Evolutionary conservation across 1,140 invertebrate species (phyloP).

Genomic region (Bombus vancouverensis): DNA sequence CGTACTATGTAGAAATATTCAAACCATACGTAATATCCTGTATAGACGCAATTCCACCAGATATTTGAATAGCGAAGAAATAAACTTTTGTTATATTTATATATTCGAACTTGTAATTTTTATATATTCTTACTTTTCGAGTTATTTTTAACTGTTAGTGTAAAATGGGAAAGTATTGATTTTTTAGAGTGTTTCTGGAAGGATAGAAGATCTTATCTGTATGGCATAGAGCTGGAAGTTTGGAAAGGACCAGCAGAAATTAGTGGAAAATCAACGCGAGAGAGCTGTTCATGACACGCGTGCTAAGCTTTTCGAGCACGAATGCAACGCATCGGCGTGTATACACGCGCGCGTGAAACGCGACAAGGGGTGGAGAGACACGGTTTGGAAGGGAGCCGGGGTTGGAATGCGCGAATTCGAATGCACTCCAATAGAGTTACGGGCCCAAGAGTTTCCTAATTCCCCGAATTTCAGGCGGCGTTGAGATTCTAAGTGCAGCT

Average conservation of each 20-base stretch:
- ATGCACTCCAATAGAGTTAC: constrained; percentile 56
- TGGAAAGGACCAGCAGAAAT: background rate
- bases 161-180: no score
- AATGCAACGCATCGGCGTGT: constrained; percentile 32
- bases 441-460: constrained; percentile 54
- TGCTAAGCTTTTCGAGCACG: constrained; percentile 40
- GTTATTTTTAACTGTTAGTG: no score
- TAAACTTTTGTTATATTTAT: no score
- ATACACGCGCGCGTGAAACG: constrained; percentile 6
- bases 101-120: no score
- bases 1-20: no score
- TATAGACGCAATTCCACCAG: no score
- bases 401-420: constrained; percentile 47
- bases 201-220: no score
- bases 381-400: background rate
- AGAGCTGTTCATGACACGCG: constrained; percentile 32
- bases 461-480: constrained; percentile 44
- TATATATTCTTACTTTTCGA: no score
- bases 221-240: background rate
- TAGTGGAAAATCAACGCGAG: background rate
- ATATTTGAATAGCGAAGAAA: no score
- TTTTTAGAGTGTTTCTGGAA: no score
- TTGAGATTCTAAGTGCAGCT: constrained; percentile 51
- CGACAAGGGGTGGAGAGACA: no score
- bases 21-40: no score